Evolutionary conservation across 2,888 invertebrate genomes (phyloP).

Genomic region (Ectobius pallidus): DNA sequence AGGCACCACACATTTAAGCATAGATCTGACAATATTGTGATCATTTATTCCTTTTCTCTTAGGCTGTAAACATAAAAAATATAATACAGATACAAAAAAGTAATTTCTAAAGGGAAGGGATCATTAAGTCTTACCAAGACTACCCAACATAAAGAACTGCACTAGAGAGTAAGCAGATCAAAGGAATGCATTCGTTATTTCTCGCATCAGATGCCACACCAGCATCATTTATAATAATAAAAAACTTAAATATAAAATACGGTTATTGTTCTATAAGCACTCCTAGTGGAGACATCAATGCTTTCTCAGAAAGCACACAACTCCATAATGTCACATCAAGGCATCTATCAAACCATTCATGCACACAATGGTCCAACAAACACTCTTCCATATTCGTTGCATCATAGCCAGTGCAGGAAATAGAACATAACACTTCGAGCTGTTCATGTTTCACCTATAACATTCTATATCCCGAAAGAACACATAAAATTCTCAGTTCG

Average conservation of each 20-base stretch:
- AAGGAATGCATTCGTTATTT: constrained; percentile 35
- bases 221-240: no score
- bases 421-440: no score
- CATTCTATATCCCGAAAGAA: no score
- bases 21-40: constrained; percentile 26
- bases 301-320: constrained; percentile 27
- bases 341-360: constrained; percentile 23
- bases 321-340: constrained; percentile 2
- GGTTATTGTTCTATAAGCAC: background rate
- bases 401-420: no score
- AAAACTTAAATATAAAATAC: constrained; percentile 26
- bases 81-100: constrained; percentile 39
- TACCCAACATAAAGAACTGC: no score
- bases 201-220: constrained; percentile 25
- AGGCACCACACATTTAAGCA: no score
- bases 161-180: no score
- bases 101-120: constrained; percentile 29
- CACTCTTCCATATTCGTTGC: no score
- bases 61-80: constrained; percentile 43
- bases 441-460: no score
- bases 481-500: no score
- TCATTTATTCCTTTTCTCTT: constrained; percentile 40
- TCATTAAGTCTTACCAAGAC: constrained; percentile 21
- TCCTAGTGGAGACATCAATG: background rate
- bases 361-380: background rate